Evolutionary conservation across 2,113 vertebrate genomes (phyloP), one percentile per base, ranked within the genome.

Genomic region (Oryzias curvinotus): DNA sequence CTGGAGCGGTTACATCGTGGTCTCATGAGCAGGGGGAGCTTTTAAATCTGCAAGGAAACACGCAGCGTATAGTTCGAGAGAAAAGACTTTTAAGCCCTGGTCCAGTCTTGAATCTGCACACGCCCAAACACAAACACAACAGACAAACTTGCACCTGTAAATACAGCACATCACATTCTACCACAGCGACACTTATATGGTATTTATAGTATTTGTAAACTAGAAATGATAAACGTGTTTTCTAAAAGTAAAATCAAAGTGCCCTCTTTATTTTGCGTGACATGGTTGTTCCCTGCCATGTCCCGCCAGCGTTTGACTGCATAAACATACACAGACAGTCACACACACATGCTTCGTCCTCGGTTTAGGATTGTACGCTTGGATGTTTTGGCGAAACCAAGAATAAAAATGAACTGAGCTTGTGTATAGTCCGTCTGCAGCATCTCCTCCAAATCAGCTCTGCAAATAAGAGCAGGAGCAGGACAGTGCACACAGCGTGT

Each of bases 151-250:
- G 65, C 73, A 88, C 69, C 81, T 83, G 36, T 73, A 85, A 80
- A 87, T 60, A 90, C 78, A 55, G 73, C 65, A 89, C 86, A 36
- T 71, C 70, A 90, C 84, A 55, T 85, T 72, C 73, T 64, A 87
- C 75, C 64, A 90, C 79, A 62, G 70, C 67, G 78, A 68, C 62
- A 62, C 82, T 64, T 81, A 71, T 21, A 84, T 62, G 83, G 81
- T 77, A 77, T 73, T 67, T 63, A 69, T 69, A 75, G 62, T 69
- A 67, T 67, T 54, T 61, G 52, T 62, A 66, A 44, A 12, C 10
- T 46, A 44, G 47, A 83, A 81, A 79, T 61, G 26, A 74, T 73
- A 82, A 73, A 12, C 48, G 44, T 51, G 21, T 30, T 36, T 42
- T 46, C 44, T 57, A 50, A 23, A 63, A 77, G 57, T 51, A 67